Conservation (phyloP, 2,797 vertebrate species). For the Lacerta agilis region DNA sequence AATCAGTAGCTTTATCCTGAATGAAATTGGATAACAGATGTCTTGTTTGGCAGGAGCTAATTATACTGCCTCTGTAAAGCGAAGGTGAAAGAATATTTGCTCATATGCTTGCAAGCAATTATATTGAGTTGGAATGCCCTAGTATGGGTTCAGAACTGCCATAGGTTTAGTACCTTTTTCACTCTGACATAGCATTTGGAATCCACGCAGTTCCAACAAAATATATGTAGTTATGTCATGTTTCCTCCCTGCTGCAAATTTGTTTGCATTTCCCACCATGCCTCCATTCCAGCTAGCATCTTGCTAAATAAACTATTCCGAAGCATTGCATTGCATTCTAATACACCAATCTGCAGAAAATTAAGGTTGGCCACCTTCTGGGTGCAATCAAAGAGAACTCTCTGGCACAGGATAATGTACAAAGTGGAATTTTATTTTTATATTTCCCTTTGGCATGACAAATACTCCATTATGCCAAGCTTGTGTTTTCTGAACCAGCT, state of each 20-base stretch:
- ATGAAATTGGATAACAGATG: constrained; percentile 18
- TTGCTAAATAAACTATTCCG: constrained; percentile 55
- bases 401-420: constrained; percentile 52
- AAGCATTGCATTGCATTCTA: constrained; percentile 25
- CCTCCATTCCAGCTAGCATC: background rate
- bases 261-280: background rate
- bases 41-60: constrained; percentile 19
- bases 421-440: constrained; percentile 64
- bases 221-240: background rate
- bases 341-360: constrained; percentile 41
- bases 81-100: constrained; percentile 4
- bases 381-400: constrained; percentile 38
- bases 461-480: constrained; percentile 56
- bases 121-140: background rate
- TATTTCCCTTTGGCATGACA: constrained; percentile 50
- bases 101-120: background rate
- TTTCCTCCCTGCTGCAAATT: background rate
- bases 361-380: constrained; percentile 42
- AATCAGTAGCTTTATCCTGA: constrained; percentile 6
- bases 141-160: background rate
- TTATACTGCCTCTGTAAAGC: background rate
- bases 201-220: background rate
- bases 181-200: constrained; percentile 10
- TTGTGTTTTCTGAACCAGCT: constrained; percentile 59
- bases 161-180: background rate